Percentiles rank a stretch among this genome's conserved stretches.
Evolutionary conservation across 2,797 vertebrate species (phyloP).

Genomic region (Sebastolobus alascanus): DNA sequence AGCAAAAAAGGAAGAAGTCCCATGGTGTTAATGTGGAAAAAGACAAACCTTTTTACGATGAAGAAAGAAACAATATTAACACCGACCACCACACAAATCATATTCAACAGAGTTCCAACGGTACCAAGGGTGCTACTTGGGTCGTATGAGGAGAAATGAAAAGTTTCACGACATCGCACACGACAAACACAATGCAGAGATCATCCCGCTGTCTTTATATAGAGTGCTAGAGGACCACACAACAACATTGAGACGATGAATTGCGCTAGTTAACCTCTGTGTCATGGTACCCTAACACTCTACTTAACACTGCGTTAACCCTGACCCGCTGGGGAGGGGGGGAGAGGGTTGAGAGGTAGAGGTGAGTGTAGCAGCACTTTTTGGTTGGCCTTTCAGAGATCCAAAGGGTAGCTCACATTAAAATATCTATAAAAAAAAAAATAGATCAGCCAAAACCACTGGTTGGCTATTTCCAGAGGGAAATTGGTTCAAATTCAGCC

Average conservation of each 20-base stretch:
- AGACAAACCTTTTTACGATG: conserved; percentile 78
- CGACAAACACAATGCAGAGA: conserved; percentile 81
- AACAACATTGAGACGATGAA: conserved; percentile 80
- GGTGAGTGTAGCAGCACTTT: conserved; percentile 82
- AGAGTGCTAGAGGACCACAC: conserved; percentile 82
- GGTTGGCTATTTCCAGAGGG: conserved; percentile 28
- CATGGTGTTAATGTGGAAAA: conserved; percentile 63
- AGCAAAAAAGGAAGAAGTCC: conserved; percentile 75
- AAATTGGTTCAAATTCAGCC: conserved; percentile 55
- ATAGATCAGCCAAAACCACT: conserved; percentile 44
- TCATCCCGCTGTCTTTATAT: conserved; percentile 74
- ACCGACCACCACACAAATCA: conserved; percentile 82
- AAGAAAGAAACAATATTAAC: conserved; percentile 78
- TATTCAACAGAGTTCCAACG: conserved; percentile 73
- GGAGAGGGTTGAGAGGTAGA: conserved; percentile 82
- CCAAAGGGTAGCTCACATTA: conserved; percentile 53
- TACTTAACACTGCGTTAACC: conserved; percentile 78
- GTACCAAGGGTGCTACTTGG: conserved; percentile 75
- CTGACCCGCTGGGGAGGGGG: conserved; percentile 80
- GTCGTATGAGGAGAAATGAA: conserved; percentile 75
- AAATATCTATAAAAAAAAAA: conserved; percentile 5
- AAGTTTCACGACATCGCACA: conserved; percentile 80
- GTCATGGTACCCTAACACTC: conserved; percentile 81
- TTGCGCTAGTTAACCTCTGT: conserved; percentile 78
- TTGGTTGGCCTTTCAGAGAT: conserved; percentile 74